phyloP scores from a whole-genome alignment of 2,113 vertebrate species.

The Gambusia affinis region DNA sequence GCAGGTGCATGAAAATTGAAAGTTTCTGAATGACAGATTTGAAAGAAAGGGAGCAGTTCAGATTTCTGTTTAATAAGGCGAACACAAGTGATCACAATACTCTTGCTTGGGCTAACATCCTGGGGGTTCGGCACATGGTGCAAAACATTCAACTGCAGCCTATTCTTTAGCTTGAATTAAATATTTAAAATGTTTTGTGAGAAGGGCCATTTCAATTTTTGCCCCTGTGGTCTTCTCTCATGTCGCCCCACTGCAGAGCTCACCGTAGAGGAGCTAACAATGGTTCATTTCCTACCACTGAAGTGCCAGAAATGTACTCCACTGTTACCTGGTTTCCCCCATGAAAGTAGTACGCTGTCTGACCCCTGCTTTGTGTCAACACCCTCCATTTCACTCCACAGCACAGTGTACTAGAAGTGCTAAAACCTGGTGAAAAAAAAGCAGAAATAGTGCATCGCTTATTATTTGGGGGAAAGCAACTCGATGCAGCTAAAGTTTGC shows the following conservation, averaged over 20 bases:
- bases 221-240: conserved; percentile 46
- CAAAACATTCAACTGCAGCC: conserved; percentile 43
- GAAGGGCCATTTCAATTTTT: conserved; percentile 65
- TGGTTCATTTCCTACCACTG: conserved; percentile 56
- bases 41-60: conserved; percentile 29
- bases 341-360: conserved; percentile 38
- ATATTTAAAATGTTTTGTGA: conserved; percentile 73
- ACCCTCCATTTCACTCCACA: conserved; percentile 23
- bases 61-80: conserved; percentile 54
- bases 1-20: conserved; percentile 66
- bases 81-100: conserved; percentile 39
- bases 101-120: conserved; percentile 60
- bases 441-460: neutral
- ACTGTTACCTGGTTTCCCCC: conserved; percentile 47
- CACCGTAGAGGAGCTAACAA: conserved; percentile 61
- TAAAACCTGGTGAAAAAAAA: conserved; percentile 4
- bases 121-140: conserved; percentile 42
- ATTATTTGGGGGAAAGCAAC: conserved; percentile 22
- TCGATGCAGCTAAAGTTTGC: neutral
- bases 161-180: conserved; percentile 65
- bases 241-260: conserved; percentile 44
- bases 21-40: conserved; percentile 73
- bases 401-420: neutral
- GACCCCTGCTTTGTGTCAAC: conserved; percentile 36
- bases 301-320: conserved; percentile 38